Evolutionary conservation across 2,113 vertebrate species (phyloP).

Genomic region (Megaptera novaeangliae): DNA sequence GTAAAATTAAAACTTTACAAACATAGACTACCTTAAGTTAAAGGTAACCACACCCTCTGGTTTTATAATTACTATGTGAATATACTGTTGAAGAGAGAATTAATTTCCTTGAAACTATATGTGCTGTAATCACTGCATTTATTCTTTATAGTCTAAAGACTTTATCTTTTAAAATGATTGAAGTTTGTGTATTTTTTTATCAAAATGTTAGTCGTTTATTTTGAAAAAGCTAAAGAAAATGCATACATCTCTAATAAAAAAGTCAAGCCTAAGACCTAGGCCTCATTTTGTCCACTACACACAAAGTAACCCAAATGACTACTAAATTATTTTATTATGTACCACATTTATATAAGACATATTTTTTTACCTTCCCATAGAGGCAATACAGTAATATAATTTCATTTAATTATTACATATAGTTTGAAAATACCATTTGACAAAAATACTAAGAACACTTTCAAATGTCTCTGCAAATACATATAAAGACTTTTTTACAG

Average conservation of each 20-base stretch:
- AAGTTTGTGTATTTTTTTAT: not conserved
- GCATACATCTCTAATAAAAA: not conserved
- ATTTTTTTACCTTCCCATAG: not conserved
- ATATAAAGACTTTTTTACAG: not conserved
- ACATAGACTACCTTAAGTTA: not conserved
- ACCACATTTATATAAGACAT: not conserved
- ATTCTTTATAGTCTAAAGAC: not conserved
- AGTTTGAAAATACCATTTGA: not conserved
- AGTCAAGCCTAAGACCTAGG: not conserved
- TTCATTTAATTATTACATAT: not conserved
- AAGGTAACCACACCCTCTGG: not conserved
- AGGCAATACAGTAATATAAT: not conserved
- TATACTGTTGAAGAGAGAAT: not conserved
- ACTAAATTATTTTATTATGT: not conserved
- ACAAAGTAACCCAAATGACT: not conserved
- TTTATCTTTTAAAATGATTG: not conserved
- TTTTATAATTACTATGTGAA: not conserved
- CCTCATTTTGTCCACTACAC: not conserved
- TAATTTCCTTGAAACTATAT: not conserved
- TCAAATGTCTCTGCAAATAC: not conserved
- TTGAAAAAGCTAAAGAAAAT: not conserved
- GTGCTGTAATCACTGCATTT: not conserved
- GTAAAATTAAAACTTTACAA: slow-evolving; percentile 1
- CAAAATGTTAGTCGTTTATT: not conserved
- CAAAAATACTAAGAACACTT: not conserved